Evolutionary conservation across 2,888 invertebrate genomes (phyloP), one percentile per base, ranked within the genome.

Genomic region (Hetaerina titia): DNA sequence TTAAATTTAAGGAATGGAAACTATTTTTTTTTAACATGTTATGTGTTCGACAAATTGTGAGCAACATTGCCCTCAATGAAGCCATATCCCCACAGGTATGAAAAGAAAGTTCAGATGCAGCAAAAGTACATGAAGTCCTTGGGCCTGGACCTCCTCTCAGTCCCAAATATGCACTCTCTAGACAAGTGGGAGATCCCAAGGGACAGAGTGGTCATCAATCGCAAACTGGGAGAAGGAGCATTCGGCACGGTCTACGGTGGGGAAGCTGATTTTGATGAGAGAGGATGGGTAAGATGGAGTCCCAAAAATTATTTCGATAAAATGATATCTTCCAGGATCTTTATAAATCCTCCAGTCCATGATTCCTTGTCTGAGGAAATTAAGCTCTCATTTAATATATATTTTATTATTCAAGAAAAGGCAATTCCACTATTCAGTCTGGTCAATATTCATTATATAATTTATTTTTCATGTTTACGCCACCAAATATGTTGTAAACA

Each of bases 231-330:
- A 15, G 98, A 99, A 96, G 99, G 99, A 25, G 99, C 99, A 0
- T 99, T 99, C 96, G 99, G 99, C 13, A 98, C 98, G 0, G 99
- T 99, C 1, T 99, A 98, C 96, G 98, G 98, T 69, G 99, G 99
- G 0, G 99, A 99, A 97, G 98, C 98, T 4, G 97, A 98, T 96
- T 97, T 98, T 95, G 97, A 97, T 56, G 97, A 97, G 17, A 97
- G 97, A 95, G 98, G 98, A 89, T 99, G 99, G 99, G 97, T 96
- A 95, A 96, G 96, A 45, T 45, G 45, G 45, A 4, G 45, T 4
- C 45, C 45, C 45, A 45, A 45, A 45, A 45, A 45, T 45, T 45
- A 45, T 45, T 45, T 45, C 45, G 45, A 45, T 45, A 45, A 45
- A 4, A 45, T 45, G 4, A 45, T 45, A 45, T 45, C 45, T 45